These are phyloP conservation scores for Eleginops maclovinus DNA, from an alignment of 2,113 vertebrate species.

Conservation along the genomic window DNA sequence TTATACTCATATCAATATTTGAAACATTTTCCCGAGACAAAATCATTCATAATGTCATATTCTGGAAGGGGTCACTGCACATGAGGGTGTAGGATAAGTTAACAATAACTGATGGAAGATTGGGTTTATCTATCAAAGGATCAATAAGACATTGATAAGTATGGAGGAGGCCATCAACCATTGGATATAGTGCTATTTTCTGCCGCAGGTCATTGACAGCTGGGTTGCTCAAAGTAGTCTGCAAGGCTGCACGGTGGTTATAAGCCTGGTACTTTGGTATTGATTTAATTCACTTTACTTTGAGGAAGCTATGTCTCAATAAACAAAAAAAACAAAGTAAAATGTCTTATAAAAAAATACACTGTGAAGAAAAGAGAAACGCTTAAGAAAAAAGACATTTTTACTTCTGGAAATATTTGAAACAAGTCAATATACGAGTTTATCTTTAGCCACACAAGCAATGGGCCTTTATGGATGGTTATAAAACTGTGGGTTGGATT, in stretches of 20 bases:
- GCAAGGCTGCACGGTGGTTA: not conserved
- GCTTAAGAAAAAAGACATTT: not conserved
- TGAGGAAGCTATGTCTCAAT: not conserved
- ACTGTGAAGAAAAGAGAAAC: not conserved
- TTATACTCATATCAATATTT: not conserved
- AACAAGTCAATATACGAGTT: not conserved
- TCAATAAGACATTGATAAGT: not conserved
- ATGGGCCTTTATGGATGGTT: not conserved
- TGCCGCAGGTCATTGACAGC: not conserved
- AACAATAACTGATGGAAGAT: not conserved
- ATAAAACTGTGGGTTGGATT: not conserved
- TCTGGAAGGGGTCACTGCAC: no score
- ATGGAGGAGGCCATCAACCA: not conserved
- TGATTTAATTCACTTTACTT: not conserved
- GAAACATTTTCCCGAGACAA: not conserved
- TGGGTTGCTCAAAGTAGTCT: slow-evolving; percentile 8
- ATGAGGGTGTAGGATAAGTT: not conserved
- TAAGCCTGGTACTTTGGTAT: not conserved
- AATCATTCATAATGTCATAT: not conserved
- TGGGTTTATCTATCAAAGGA: not conserved
- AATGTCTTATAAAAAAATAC: not conserved
- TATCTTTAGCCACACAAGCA: no score
- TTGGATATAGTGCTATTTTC: slow-evolving; percentile 8
- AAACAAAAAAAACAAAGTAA: not conserved
- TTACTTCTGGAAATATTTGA: not conserved